Conservation (phyloP, 2,888 invertebrate species). For the Seira sanloemensis region DNA sequence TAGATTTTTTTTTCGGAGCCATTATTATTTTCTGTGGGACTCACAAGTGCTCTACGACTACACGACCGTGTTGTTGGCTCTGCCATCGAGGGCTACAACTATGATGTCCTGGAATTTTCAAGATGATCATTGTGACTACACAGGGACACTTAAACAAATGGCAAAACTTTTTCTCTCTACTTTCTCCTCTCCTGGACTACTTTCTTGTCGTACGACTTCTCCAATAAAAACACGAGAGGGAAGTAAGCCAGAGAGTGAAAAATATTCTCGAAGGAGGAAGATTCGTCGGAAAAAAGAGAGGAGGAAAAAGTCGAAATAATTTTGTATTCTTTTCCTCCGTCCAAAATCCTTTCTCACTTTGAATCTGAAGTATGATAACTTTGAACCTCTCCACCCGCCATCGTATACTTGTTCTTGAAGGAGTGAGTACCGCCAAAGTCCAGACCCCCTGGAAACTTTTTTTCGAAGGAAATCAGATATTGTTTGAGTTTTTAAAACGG, state of each 20-base stretch:
- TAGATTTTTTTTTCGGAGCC: background rate
- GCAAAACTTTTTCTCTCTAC: constrained; percentile 25
- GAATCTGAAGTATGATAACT: constrained; percentile 2
- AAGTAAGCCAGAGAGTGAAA: background rate
- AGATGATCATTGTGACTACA: constrained; percentile 21
- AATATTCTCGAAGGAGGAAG: background rate
- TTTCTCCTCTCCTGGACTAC: background rate
- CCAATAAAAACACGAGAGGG: background rate
- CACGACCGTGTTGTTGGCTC: background rate
- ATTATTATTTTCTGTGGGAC: background rate
- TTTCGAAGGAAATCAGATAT: background rate
- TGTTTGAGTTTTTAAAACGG: background rate
- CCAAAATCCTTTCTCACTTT: background rate
- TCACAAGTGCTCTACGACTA: background rate
- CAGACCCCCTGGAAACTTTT: background rate
- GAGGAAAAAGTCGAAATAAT: background rate
- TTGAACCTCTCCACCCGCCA: too few species aligned
- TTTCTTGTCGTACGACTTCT: background rate
- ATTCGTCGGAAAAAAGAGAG: background rate
- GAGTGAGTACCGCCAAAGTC: too few species aligned
- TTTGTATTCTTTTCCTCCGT: background rate
- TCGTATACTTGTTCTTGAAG: too few species aligned
- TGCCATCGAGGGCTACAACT: background rate
- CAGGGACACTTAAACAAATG: constrained; percentile 46
- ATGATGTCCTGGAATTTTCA: background rate